These are phyloP conservation scores for Ctenochaetus hawaiiensis DNA, from an alignment of 2,797 vertebrate genomes.

Conservation along the genomic window DNA sequence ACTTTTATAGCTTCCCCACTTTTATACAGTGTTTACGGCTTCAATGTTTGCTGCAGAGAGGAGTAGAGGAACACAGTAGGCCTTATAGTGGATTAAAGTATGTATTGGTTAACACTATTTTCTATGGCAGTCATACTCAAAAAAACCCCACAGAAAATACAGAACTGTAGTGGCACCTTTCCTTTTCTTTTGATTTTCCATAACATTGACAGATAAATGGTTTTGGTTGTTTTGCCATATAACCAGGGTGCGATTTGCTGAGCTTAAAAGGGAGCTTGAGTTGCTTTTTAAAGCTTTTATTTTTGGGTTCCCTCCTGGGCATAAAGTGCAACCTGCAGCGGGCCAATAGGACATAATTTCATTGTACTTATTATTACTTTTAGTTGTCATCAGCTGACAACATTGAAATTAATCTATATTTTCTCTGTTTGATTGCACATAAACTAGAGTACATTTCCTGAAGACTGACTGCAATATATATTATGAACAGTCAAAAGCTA, in stretches of 20 bases:
- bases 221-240: constrained; percentile 34
- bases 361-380: background rate
- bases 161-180: constrained; percentile 21
- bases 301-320: constrained; percentile 3
- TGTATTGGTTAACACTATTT: constrained; percentile 67
- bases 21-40: constrained; percentile 82
- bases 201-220: constrained; percentile 33
- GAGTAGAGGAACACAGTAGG: constrained; percentile 48
- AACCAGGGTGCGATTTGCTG: constrained; percentile 59
- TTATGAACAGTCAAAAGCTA: background rate
- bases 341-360: background rate
- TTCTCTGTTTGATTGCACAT: background rate
- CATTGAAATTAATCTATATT: background rate
- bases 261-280: background rate
- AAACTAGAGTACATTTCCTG: background rate
- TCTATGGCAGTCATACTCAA: constrained; percentile 37
- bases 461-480: background rate
- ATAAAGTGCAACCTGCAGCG: constrained; percentile 10
- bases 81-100: constrained; percentile 41
- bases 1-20: constrained; percentile 76
- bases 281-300: constrained; percentile 11
- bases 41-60: constrained; percentile 60
- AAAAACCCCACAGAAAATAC: constrained; percentile 20
- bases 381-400: background rate
- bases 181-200: constrained; percentile 43